Percentiles rank a stretch among this genome's conserved stretches.
These are phyloP conservation scores for Melanotaenia duboulayi DNA, from an alignment of 2,113 vertebrate genomes.

Conservation along the genomic window DNA sequence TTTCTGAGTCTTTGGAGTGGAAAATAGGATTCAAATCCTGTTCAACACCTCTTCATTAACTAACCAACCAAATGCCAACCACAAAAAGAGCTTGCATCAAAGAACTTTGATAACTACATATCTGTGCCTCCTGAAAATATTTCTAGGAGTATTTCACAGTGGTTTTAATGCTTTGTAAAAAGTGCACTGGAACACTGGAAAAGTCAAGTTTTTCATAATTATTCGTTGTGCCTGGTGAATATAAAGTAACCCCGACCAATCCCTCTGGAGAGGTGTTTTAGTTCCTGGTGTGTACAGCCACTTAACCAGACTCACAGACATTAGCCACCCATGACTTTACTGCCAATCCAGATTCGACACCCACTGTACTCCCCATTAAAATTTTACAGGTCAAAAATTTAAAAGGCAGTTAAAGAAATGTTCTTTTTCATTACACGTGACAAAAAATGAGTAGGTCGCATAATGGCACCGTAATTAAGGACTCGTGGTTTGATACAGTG, in stretches of 20 bases:
- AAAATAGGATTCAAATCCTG: slow-evolving; percentile 84
- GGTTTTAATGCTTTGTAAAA: slow-evolving; percentile 61
- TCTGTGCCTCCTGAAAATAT: slow-evolving; percentile 74
- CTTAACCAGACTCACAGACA: slow-evolving; percentile 93
- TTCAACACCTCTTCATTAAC: slow-evolving; percentile 84
- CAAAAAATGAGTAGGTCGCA: slow-evolving; percentile 91
- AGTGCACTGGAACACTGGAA: slow-evolving; percentile 57
- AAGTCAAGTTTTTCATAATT: slow-evolving; percentile 71
- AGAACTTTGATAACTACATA: slow-evolving; percentile 78
- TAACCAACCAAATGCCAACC: slow-evolving; percentile 71
- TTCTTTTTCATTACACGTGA: slow-evolving; percentile 94
- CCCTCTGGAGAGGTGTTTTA: slow-evolving; percentile 77
- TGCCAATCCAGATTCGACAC: slow-evolving; percentile 92
- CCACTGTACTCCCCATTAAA: slow-evolving; percentile 94
- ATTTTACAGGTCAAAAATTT: slow-evolving; percentile 99
- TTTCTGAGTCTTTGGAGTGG: slow-evolving; percentile 84
- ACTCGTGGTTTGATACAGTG: slow-evolving; percentile 94
- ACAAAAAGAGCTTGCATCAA: slow-evolving; percentile 79
- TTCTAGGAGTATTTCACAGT: slow-evolving; percentile 59
- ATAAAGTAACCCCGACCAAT: slow-evolving; percentile 78
- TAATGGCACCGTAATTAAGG: slow-evolving; percentile 95
- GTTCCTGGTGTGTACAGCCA: slow-evolving; percentile 85
- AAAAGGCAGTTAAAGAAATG: slow-evolving; percentile 98
- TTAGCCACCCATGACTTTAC: slow-evolving; percentile 91
- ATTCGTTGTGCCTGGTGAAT: slow-evolving; percentile 51